Evolutionary conservation across 2,113 vertebrate species (phyloP).

Genomic region (Eclectus roratus): DNA sequence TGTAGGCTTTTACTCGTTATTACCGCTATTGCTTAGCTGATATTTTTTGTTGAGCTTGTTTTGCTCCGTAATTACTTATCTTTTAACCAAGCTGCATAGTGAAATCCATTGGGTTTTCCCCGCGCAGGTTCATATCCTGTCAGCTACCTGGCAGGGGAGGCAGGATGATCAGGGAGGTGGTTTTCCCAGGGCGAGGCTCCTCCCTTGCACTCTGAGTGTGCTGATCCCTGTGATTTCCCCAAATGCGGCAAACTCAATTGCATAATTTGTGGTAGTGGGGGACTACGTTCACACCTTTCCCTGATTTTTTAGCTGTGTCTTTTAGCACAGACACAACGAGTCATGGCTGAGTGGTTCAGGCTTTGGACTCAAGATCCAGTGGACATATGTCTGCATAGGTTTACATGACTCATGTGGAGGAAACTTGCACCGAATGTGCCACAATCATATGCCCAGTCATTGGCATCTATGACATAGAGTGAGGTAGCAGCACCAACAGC

Average conservation of each 20-base stretch:
- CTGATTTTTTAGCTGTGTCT: too few relatives aligned
- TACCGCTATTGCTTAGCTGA: too few relatives aligned
- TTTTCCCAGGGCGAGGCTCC: not conserved
- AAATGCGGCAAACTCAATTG: not conserved
- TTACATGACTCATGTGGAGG: too few relatives aligned
- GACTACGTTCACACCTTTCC: not conserved
- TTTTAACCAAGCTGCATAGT: not conserved
- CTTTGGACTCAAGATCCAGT: too few relatives aligned
- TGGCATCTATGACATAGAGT: not conserved
- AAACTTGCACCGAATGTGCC: not conserved
- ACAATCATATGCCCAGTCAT: not conserved
- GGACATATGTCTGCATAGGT: too few relatives aligned
- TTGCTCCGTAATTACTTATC: not conserved
- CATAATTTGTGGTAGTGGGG: not conserved
- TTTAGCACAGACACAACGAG: too few relatives aligned
- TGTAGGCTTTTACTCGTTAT: not conserved
- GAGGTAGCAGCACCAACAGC: not conserved
- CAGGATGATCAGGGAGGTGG: not conserved
- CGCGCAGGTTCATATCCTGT: not conserved
- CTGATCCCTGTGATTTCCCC: not conserved
- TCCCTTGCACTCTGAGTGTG: not conserved
- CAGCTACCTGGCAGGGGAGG: not conserved
- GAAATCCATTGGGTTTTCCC: not conserved
- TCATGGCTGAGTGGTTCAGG: too few relatives aligned
- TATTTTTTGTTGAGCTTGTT: not conserved